Base-by-base conservation (phyloP, 1,140 invertebrate species). In the Meteorus sp. region DNA sequence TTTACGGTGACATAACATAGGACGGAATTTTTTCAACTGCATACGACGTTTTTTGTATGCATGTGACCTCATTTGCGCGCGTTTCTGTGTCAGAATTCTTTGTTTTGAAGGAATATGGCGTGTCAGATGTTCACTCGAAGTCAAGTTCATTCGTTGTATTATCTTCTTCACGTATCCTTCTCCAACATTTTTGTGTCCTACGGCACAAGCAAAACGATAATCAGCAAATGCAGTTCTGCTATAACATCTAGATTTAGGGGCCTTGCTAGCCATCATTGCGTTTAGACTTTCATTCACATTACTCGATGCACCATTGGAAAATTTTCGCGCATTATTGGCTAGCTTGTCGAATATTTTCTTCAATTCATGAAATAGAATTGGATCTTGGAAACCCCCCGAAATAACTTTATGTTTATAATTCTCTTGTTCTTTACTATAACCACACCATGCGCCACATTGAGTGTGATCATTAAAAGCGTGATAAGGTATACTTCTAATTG, bases 131-230 rank as follows among this genome's bases (percentile, higher is more conserved):
- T 5, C 27, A 5, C 27, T 9, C 27, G 9, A 5, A 29, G 4
- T 29, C 27, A 29, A 29, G 9, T 29, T 29, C 1, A 52, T 22
- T 3, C 37, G 29, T 39, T 27, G 2, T n/a, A 13, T 11, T 15
- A 61, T 23, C 41, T 56, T 29, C 31, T 51, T 41, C 3, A 27
- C 35, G 33, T 59, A 59, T 7, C 9, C 23, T 22, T 35, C 47
- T 1, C 50, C 43, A 9, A 54, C 1, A 47, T 55, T 62, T 51
- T 50, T 59, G 15, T 51, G 48, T 1, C 51, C 35, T 23, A 62
- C 39, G 17, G 37, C 22, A 39, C 25, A 35, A 3, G 35, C 53
- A 15, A 44, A 47, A 11, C 59, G 15, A 9, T 11, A 44, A 39
- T 56, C 54, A 19, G 25, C 23, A 3, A 54, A 61, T 1, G 2